Evolutionary conservation across 2,797 vertebrate species (phyloP).

Genomic region (Falco concolor): DNA sequence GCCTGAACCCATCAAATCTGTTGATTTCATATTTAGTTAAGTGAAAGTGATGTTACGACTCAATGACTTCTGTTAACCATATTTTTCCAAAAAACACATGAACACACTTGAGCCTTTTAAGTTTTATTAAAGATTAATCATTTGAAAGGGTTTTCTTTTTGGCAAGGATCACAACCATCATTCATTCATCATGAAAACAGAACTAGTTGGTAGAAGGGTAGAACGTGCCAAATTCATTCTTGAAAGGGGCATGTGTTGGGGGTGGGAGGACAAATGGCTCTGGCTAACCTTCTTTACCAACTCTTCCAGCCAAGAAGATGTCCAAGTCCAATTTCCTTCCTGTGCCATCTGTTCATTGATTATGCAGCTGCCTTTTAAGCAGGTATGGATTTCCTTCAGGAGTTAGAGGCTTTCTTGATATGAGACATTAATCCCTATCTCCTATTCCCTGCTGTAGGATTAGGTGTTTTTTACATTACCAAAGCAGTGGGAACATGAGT

Average conservation of each 20-base stretch:
- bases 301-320: background rate
- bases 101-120: background rate
- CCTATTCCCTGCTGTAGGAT: background rate
- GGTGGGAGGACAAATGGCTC: background rate
- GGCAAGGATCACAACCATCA: background rate
- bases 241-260: background rate
- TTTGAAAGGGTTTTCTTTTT: background rate
- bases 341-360: background rate
- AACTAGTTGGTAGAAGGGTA: background rate
- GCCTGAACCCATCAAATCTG: background rate
- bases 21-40: background rate
- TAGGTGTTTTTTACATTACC: background rate
- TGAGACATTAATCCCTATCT: background rate
- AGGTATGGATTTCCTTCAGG: background rate
- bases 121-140: slow-evolving; percentile 10
- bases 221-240: background rate
- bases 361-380: background rate
- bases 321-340: background rate
- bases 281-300: background rate
- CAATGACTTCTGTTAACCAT: background rate
- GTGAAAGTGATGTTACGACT: background rate
- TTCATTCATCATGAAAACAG: background rate
- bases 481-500: background rate
- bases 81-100: background rate
- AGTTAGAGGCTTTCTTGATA: background rate